Evolutionary conservation across 2,113 vertebrate genomes (phyloP), one percentile per base, ranked within the genome.

Genomic region (Nothobranchius kuhntae): DNA sequence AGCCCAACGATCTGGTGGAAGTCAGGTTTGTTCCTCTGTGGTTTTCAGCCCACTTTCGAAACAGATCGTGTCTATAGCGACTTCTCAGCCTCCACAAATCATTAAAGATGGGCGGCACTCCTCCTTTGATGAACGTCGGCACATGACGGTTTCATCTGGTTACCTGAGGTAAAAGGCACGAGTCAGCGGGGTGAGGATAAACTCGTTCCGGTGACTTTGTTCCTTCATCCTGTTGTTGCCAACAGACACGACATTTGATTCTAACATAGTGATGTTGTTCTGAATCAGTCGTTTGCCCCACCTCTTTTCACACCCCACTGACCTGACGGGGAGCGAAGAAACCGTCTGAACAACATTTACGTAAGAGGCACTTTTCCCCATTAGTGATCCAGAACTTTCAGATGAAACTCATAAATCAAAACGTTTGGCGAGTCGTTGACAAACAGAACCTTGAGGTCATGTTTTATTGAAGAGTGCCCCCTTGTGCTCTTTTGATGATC

Each of bases 1-100:
- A 98, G 85, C 98, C 97, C 48, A 99, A 99, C 54, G 98, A 99
- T 86, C 94, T 99, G 38, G 98, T 99, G 59, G 96, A 99, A 94
- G 96, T 99, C 91, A 96, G 97, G 98, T 99, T 74, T 80, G 77
- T 86, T 80, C 85, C 75, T 53, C 11, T 82, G 38, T 46, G 7
- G 30, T 78, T 62, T 67, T 62, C 14, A 53, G 0, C 7, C 17
- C 35, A 11, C 21, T 61, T 40, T 60, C 3, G 58, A 36, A 40
- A n/a, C n/a, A 42, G 10, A 57, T 24, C 30, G 7, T 62, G 9
- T 54, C 13, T 55, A 17, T 70, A 26, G 55, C 8, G 11, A 10
- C 45, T 62, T 3, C 6, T 52, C 13, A 42, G 6, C 38, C 48
- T 15, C n/a, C 8, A 40, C 46, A 38, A 10, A n/a, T 53, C n/a